Evolutionary conservation across 2,113 vertebrate species (phyloP).

Genomic region (Petrocephalus zakoni): DNA sequence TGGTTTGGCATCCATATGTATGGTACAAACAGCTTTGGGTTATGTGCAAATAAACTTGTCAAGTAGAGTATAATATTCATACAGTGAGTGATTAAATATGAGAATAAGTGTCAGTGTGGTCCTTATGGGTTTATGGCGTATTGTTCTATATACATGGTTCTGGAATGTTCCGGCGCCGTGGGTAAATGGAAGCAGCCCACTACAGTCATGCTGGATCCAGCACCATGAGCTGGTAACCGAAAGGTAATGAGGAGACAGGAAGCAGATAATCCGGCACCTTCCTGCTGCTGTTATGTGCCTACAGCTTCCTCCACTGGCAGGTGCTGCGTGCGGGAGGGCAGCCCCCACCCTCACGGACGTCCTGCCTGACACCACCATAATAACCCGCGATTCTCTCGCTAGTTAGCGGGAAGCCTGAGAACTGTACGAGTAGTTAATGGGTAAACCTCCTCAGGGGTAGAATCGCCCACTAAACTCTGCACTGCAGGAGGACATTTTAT

Average conservation of each 20-base stretch:
- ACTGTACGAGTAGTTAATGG: not conserved
- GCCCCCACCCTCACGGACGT: not conserved
- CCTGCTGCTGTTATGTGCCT: not conserved
- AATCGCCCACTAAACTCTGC: not conserved
- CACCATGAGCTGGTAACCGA: not conserved
- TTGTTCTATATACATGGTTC: not conserved
- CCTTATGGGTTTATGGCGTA: not conserved
- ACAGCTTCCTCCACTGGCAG: not conserved
- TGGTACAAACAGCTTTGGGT: not conserved
- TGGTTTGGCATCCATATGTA: not conserved
- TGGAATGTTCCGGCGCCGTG: not conserved
- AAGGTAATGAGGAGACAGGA: not conserved
- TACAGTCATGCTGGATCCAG: not conserved
- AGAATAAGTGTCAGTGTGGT: not conserved
- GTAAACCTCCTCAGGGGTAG: not conserved
- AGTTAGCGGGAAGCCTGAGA: not conserved
- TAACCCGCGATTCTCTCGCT: not conserved
- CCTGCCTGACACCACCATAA: not conserved
- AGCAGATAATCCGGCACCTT: not conserved
- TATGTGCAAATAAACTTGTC: not conserved
- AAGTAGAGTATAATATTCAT: not conserved
- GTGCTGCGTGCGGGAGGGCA: not conserved
- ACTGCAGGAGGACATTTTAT: not conserved
- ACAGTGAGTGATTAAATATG: not conserved
- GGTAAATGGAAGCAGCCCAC: not conserved